A percentile compares a stretch with the other conserved stretches of the same genome.
These are phyloP conservation scores for Pomacea maculata DNA, from an alignment of 1,140 invertebrate species.

Conservation along the genomic window DNA sequence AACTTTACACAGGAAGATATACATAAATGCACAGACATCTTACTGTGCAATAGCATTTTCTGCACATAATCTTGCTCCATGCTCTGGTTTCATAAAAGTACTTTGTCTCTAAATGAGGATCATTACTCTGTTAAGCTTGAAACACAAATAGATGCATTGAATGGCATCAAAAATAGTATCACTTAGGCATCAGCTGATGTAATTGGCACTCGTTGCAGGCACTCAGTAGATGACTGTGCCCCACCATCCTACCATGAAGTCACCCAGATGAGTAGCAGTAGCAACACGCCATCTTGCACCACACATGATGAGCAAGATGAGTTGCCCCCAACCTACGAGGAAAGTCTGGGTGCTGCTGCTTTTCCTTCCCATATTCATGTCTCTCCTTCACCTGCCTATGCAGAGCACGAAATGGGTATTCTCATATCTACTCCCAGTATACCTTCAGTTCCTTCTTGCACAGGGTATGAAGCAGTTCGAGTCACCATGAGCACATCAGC, in stretches of 20 bases:
- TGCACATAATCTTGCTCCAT: no score
- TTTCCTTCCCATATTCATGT: not conserved
- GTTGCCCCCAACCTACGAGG: constrained; percentile 41
- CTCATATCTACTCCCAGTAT: not conserved
- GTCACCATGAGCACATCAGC: not conserved
- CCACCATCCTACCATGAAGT: constrained; percentile 44
- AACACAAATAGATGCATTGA: not conserved
- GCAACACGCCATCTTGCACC: constrained; percentile 21
- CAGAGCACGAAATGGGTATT: not conserved
- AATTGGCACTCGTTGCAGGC: not conserved
- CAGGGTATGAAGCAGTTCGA: no score
- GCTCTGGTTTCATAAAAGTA: not conserved
- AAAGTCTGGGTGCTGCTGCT: constrained; percentile 24
- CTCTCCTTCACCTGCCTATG: not conserved
- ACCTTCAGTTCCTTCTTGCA: no score
- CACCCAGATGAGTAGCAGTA: constrained; percentile 27
- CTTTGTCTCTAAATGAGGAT: not conserved
- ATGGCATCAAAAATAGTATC: not conserved
- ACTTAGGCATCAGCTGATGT: not conserved
- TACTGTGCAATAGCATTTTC: no score
- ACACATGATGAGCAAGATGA: constrained; percentile 34
- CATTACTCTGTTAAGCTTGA: not conserved
- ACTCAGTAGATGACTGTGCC: constrained; percentile 29
- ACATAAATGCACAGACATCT: no score
- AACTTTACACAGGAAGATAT: no score